These are phyloP conservation scores for Tenthredo amoena DNA, from an alignment of 2,888 invertebrate species.

Conservation along the genomic window DNA sequence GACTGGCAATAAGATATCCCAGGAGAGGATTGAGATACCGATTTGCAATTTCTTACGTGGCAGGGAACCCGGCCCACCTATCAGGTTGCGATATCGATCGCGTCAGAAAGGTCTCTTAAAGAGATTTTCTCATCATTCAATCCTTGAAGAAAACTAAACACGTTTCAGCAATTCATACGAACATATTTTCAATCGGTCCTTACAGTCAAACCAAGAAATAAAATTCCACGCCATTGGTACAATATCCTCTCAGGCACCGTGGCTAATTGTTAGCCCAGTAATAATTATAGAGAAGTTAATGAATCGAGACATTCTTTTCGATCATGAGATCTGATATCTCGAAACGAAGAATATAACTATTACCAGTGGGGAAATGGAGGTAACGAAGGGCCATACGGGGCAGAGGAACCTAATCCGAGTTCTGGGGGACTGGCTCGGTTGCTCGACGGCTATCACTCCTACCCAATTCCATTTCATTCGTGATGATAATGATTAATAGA, in stretches of 20 bases:
- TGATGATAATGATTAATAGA: conserved; percentile 47
- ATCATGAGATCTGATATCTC: conserved; percentile 28
- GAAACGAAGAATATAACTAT: conserved; percentile 19
- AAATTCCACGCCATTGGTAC: background rate
- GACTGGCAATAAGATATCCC: conserved; percentile 48
- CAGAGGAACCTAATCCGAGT: background rate
- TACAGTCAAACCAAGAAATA: background rate
- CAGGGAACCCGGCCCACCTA: conserved; percentile 45
- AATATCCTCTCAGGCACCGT: background rate
- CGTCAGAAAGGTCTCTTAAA: conserved; percentile 1
- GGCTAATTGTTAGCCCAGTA: conserved; percentile 6
- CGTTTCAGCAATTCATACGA: conserved; percentile 30
- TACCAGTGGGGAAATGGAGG: conserved; percentile 5
- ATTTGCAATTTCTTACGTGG: conserved; percentile 52
- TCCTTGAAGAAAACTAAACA: conserved; percentile 11
- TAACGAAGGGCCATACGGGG: background rate
- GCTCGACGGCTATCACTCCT: conserved; percentile 38
- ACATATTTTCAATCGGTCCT: background rate
- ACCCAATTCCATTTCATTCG: conserved; percentile 38
- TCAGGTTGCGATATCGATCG: conserved; percentile 47
- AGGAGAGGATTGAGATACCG: conserved; percentile 49
- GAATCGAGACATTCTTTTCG: conserved; percentile 19
- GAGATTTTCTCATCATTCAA: background rate
- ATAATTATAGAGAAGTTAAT: conserved; percentile 28
- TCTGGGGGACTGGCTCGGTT: conserved; percentile 27